Percentiles rank a stretch among this genome's conserved stretches.
phyloP scores from a whole-genome alignment of 2,797 vertebrate genomes.

The Sebastes oblongus region DNA sequence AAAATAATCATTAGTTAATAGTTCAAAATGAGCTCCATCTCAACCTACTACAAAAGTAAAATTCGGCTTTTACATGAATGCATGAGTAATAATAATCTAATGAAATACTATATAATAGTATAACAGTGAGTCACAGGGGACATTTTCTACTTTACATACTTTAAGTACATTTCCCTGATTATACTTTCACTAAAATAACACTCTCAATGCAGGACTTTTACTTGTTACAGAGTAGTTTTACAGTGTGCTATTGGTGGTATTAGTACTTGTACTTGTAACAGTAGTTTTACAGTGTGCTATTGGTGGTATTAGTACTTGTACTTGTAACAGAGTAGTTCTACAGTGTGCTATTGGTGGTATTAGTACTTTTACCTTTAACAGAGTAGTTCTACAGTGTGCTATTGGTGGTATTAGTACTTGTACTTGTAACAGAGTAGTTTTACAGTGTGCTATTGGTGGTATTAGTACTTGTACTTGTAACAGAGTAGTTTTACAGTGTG shows the following conservation, averaged over 20 bases:
- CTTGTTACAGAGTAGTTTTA: background rate
- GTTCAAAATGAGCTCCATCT: background rate
- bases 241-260: too few species aligned
- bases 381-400: too few species aligned
- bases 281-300: too few species aligned
- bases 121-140: background rate
- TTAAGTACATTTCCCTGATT: background rate
- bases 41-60: rapidly evolving
- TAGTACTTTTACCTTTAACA: background rate
- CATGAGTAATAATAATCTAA: rapidly evolving
- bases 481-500: background rate
- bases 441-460: too few species aligned
- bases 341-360: too few species aligned
- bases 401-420: background rate
- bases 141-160: background rate
- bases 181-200: background rate
- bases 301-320: too few species aligned
- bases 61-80: background rate
- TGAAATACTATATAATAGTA: background rate
- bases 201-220: background rate
- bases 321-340: too few species aligned
- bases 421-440: background rate
- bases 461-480: background rate
- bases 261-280: background rate
- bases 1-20: background rate